Percentiles rank a stretch among this genome's conserved stretches.
Conservation (phyloP, 2,888 invertebrate genomes). For the Drosophila buzzatii region DNA sequence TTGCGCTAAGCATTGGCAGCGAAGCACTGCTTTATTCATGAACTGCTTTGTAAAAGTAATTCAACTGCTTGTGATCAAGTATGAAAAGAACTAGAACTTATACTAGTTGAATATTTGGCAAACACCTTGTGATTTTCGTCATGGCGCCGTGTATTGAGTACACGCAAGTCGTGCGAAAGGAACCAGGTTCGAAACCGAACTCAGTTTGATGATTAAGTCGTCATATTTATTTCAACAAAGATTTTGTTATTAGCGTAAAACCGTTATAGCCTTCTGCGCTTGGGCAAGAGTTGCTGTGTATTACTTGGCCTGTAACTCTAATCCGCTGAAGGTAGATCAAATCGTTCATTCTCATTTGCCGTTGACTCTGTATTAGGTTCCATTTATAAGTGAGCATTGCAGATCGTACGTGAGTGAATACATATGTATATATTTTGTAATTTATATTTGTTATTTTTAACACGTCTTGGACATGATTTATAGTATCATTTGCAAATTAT, state of each 20-base stretch:
- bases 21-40: constrained; percentile 21
- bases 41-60: constrained; percentile 13
- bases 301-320: constrained; percentile 75
- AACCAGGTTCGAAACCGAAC: constrained; percentile 39
- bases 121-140: rapidly evolving
- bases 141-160: constrained; percentile 35
- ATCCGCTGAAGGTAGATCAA: constrained; percentile 84
- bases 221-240: not conserved
- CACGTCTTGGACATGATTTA: not conserved
- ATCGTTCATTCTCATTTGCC: constrained; percentile 82
- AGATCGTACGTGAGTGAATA: constrained; percentile 75
- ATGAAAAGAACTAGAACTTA: constrained; percentile 11
- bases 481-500: not conserved
- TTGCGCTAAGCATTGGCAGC: not conserved
- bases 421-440: not conserved
- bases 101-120: not conserved
- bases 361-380: constrained; percentile 80
- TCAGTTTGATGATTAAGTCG: not conserved
- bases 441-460: not conserved
- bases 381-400: constrained; percentile 67
- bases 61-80: constrained; percentile 26
- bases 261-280: constrained; percentile 72
- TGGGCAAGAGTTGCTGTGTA: constrained; percentile 82
- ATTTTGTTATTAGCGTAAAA: too few relatives aligned
- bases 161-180: not conserved